Base-by-base conservation (phyloP, 37 sponge, comb jelly and placozoan genomes). In the Haliclona indistincta region DNA sequence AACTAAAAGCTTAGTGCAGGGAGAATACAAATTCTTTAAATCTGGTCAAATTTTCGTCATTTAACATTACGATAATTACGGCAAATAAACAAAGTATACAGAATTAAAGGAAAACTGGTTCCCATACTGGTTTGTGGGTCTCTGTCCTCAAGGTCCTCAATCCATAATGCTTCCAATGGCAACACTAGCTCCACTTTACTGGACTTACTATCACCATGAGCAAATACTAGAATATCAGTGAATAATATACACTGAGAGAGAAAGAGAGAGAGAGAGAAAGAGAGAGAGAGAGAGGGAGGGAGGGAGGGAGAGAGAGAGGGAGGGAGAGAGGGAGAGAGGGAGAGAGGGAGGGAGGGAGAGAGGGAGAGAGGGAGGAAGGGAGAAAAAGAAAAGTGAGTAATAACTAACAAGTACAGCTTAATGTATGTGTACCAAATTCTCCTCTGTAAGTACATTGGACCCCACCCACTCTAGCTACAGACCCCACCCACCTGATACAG, bases 161-260 rank as follows among this genome's bases (percentile, higher is more conserved):
- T 63, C 97, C 97, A 96, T 28, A 96, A 74, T n/a, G 85, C 75
- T 38, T 89, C 93, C 67, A 96, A 81, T 49, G 73, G 43, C 44
- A 96, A 64, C 74, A 80, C 80, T 0, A 93, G 60, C 67, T 96
- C 91, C 22, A 96, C 91, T 23, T 63, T 76, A 54, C 93, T 88
- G 70, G 83, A 83, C 42, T 65, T 76, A 39, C 52, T 78, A 60
- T 87, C 91, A 0, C 91, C 88, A 30, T 76, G 80, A 25, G 97
- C 97, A 90, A 96, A 90, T 54, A 96, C 94, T 30, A 96, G 74
- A 15, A 90, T 68, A 63, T 96, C 94, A 75, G 86, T 93, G 80
- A 96, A 96, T 40, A 96, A 62, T 33, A 96, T 83, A 42, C 94
- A 93, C 94, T 91, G n/a, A n/a, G n/a, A 55, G 30, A 51, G 41